phyloP scores from a whole-genome alignment of 1,140 invertebrate species.

The Lamellibrachia luymesi region DNA sequence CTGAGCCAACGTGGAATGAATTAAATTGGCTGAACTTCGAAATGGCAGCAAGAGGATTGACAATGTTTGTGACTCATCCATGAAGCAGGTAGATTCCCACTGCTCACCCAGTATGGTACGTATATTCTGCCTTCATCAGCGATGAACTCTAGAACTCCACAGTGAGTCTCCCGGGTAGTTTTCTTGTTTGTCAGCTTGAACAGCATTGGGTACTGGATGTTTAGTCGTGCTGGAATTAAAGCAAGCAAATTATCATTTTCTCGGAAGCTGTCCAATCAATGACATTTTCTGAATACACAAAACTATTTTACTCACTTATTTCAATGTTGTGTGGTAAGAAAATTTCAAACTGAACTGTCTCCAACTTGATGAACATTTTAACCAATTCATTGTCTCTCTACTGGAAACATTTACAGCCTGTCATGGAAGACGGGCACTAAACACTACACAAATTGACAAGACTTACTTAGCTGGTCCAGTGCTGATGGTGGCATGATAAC shows the following conservation, averaged over 20 bases:
- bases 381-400: neutral
- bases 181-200: conserved; percentile 93
- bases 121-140: conserved; percentile 98
- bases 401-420: neutral
- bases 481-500: conserved; percentile 98
- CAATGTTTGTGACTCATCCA: too few species aligned
- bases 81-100: neutral
- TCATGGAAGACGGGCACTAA: neutral
- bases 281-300: neutral
- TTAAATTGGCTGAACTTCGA: too few species aligned
- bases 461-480: conserved; percentile 78
- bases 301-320: neutral
- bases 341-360: neutral
- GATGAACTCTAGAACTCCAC: conserved; percentile 97
- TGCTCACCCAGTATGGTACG: conserved; percentile 89
- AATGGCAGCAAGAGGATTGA: too few species aligned
- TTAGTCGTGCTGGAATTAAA: conserved; percentile 69
- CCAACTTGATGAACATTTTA: neutral
- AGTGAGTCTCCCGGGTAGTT: conserved; percentile 85
- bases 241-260: neutral
- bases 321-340: neutral
- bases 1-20: too few species aligned
- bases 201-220: conserved; percentile 98
- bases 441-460: neutral
- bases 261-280: neutral